Percentiles rank a stretch among this genome's conserved stretches.
These are phyloP conservation scores for Dolichotis patagonum DNA, from an alignment of 2,113 vertebrate species.

Conservation along the genomic window DNA sequence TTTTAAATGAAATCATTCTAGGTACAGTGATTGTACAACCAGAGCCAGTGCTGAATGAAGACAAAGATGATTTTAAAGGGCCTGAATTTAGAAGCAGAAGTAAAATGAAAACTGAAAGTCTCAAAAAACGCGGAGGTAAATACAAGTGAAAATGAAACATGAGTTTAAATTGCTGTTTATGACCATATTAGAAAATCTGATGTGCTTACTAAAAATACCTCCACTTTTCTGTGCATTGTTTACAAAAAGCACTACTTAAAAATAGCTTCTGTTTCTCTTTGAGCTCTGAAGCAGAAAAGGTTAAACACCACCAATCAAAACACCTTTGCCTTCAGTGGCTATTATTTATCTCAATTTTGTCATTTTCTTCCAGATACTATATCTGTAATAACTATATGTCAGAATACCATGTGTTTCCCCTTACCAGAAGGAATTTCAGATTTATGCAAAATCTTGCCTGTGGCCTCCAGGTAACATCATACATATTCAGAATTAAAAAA, in stretches of 20 bases:
- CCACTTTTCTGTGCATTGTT: slow-evolving; percentile 86
- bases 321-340: slow-evolving; percentile 83
- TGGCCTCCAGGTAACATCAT: slow-evolving; percentile 53
- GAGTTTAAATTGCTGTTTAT: slow-evolving; percentile 85
- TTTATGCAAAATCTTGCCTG: slow-evolving; percentile 45
- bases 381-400: slow-evolving; percentile 48
- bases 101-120: slow-evolving; percentile 95
- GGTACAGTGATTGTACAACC: slow-evolving; percentile 97
- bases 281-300: slow-evolving; percentile 84
- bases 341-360: slow-evolving; percentile 61
- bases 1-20: slow-evolving; percentile 90
- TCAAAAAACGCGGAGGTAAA: slow-evolving; percentile 94
- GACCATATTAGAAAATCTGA: slow-evolving; percentile 85
- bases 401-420: slow-evolving; percentile 44
- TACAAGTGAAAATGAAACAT: slow-evolving; percentile 85
- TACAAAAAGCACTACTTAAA: slow-evolving; percentile 79
- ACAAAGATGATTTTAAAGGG: slow-evolving; percentile 98
- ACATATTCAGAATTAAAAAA: slow-evolving; percentile 23
- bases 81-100: slow-evolving; percentile 98
- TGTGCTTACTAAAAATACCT: slow-evolving; percentile 87
- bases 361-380: slow-evolving; percentile 57
- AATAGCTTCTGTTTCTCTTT: slow-evolving; percentile 86
- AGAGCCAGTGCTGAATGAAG: slow-evolving; percentile 96
- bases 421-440: slow-evolving; percentile 50
- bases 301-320: slow-evolving; percentile 73